Percentiles rank a stretch among this genome's conserved stretches.
Evolutionary conservation across 2,888 invertebrate species (phyloP).

Genomic region (Digitonthophagus gazella): DNA sequence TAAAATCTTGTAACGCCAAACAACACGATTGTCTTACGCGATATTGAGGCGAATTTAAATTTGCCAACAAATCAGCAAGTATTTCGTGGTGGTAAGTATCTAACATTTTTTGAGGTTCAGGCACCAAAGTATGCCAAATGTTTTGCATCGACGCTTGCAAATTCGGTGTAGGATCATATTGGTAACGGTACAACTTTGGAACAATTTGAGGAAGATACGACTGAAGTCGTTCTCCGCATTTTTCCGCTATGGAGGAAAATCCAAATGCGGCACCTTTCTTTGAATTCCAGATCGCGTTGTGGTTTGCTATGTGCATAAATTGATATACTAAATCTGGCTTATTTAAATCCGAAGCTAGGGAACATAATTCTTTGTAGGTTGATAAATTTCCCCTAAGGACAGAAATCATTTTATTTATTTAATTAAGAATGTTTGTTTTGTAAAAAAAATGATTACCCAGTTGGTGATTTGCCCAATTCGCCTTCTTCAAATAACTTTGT

Average conservation of each 20-base stretch:
- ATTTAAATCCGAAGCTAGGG: constrained; percentile 89
- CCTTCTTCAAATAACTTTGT: constrained; percentile 88
- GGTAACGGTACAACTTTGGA: constrained; percentile 84
- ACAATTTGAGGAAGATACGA: constrained; percentile 82
- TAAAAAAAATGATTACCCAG: constrained; percentile 62
- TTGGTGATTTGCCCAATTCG: constrained; percentile 80
- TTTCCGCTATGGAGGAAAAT: constrained; percentile 80
- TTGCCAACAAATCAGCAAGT: constrained; percentile 73
- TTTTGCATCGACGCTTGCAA: constrained; percentile 91
- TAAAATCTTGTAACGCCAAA: constrained; percentile 79
- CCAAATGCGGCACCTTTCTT: constrained; percentile 94
- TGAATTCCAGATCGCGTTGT: constrained; percentile 92
- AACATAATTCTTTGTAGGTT: constrained; percentile 93
- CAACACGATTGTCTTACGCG: constrained; percentile 90
- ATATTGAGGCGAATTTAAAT: constrained; percentile 84
- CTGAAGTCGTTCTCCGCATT: constrained; percentile 79
- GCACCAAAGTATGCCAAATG: constrained; percentile 90
- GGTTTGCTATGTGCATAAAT: constrained; percentile 94
- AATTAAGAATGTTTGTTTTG: neutral
- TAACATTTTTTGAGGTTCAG: constrained; percentile 80
- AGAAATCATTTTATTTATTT: neutral
- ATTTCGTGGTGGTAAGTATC: constrained; percentile 81
- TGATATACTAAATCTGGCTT: constrained; percentile 94
- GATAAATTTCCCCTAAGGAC: constrained; percentile 76
- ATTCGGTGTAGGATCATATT: constrained; percentile 90